These are phyloP conservation scores for Catalaphyllia jardinei DNA, from an alignment of 64 coral and sea anemone genomes.

Conservation along the genomic window DNA sequence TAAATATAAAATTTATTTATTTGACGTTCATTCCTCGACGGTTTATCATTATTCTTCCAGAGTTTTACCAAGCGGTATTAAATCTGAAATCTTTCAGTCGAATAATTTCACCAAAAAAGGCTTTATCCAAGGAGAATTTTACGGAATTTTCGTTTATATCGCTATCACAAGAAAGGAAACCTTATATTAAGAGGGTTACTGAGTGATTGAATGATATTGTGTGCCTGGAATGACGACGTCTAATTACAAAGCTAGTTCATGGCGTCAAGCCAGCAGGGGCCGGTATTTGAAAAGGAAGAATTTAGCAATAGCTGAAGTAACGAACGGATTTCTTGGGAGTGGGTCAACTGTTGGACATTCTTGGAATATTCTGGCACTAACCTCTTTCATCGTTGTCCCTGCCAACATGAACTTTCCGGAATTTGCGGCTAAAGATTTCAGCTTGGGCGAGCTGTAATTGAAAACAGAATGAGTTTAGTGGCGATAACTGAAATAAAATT, in stretches of 20 bases:
- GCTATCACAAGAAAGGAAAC: no score
- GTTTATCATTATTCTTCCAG: not conserved
- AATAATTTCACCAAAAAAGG: no score
- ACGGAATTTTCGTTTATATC: no score
- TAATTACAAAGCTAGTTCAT: not conserved
- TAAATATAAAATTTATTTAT: not conserved
- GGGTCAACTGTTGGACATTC: not conserved
- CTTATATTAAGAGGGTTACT: no score
- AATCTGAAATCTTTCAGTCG: not conserved
- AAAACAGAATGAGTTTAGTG: not conserved
- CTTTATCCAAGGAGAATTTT: no score
- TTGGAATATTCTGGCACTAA: not conserved
- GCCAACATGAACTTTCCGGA: constrained; percentile 58
- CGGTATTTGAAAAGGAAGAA: no score
- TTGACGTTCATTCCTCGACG: not conserved
- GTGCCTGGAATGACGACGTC: no score
- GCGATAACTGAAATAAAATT: not conserved
- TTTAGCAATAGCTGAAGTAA: not conserved
- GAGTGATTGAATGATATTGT: no score
- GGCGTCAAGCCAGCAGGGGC: not conserved
- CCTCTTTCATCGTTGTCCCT: constrained; percentile 52
- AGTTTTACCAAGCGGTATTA: not conserved
- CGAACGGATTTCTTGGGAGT: not conserved
- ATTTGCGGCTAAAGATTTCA: constrained; percentile 23
- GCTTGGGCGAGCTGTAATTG: constrained; percentile 44